phyloP scores from a whole-genome alignment of 2,888 invertebrate species.

The Seira ritae region DNA sequence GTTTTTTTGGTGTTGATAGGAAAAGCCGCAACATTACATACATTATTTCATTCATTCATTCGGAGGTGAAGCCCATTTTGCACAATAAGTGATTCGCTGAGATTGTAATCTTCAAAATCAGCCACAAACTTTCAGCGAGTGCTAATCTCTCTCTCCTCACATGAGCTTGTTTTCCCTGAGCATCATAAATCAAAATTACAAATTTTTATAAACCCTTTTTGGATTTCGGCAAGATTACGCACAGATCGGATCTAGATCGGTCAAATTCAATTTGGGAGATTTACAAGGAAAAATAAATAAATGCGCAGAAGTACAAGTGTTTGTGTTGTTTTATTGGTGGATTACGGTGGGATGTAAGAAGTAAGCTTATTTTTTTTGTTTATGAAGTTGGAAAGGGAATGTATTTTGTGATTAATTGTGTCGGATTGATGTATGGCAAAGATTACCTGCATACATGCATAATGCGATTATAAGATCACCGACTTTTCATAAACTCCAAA shows the following conservation, averaged over 20 bases:
- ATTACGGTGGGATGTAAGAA: no score
- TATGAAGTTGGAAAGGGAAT: no score
- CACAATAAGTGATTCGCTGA: no score
- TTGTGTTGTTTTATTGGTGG: neutral
- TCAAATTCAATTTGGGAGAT: slow-evolving; percentile 13
- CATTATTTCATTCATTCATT: no score
- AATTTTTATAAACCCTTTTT: neutral
- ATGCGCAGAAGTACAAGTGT: neutral
- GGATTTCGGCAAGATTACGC: neutral
- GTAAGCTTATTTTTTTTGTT: no score
- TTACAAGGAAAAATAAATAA: neutral
- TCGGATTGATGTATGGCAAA: neutral
- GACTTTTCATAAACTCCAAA: neutral
- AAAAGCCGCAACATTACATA: no score
- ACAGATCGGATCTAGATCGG: neutral
- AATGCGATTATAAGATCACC: slow-evolving; percentile 1
- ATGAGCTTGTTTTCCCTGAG: neutral
- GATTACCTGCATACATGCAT: neutral
- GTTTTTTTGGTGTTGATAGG: no score
- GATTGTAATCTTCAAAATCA: slow-evolving; percentile 1
- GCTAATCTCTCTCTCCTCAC: neutral
- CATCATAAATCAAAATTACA: neutral
- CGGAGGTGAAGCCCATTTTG: no score
- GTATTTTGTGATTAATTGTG: neutral
- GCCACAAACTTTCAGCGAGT: neutral